Evolutionary conservation across 64 coral and sea anemone species (phyloP).

Genomic region (Cladopsammia gracilis): DNA sequence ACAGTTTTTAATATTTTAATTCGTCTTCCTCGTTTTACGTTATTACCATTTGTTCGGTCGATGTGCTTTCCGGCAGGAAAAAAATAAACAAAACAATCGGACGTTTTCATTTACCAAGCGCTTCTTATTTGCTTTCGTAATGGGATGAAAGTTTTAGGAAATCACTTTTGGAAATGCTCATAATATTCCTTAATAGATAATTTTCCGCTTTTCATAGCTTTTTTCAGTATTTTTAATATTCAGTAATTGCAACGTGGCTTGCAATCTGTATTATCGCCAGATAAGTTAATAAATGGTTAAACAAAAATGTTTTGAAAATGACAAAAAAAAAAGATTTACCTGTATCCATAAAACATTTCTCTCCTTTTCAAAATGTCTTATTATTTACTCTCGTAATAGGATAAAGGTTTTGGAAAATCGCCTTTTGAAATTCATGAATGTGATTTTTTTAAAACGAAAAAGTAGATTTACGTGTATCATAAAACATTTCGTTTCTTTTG

Average conservation of each 20-base stretch:
- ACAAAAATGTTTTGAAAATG: too few relatives aligned
- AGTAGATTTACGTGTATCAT: background rate
- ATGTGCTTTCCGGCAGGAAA: slow-evolving; percentile 6
- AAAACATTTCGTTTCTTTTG: background rate
- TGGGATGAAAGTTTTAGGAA: background rate
- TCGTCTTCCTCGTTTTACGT: slow-evolving; percentile 10
- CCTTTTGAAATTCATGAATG: background rate
- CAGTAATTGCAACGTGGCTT: too few relatives aligned
- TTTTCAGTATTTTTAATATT: background rate
- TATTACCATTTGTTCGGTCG: slow-evolving; percentile 29
- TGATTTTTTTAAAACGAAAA: background rate
- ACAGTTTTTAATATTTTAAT: slow-evolving; percentile 21
- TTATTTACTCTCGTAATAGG: slow-evolving; percentile 1
- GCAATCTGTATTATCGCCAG: too few relatives aligned
- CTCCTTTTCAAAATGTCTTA: too few relatives aligned
- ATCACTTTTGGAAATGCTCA: slow-evolving; percentile 4
- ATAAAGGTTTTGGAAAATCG: background rate
- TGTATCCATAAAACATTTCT: too few relatives aligned
- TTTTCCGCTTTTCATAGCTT: background rate
- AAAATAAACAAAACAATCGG: slow-evolving; percentile 10
- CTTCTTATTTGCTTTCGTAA: background rate
- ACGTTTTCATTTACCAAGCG: slow-evolving; percentile 34
- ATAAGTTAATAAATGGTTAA: too few relatives aligned
- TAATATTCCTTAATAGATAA: background rate
- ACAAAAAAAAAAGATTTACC: too few relatives aligned